Evolutionary conservation across 2,888 invertebrate genomes (phyloP).

Genomic region (Mesochorus sp.): DNA sequence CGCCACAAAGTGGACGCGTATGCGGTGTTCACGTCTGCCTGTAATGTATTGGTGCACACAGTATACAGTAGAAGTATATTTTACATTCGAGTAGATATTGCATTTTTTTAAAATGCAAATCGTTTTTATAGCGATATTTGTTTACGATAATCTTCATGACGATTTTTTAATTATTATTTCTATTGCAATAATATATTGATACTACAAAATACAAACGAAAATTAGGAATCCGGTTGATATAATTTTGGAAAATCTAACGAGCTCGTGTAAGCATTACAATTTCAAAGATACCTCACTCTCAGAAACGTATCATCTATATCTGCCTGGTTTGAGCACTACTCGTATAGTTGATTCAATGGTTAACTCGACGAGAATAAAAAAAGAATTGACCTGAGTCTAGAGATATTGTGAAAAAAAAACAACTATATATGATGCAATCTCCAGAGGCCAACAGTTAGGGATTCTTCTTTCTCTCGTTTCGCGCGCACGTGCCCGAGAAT

Average conservation of each 20-base stretch:
- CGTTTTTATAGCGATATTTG: too few species aligned
- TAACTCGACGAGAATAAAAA: neutral
- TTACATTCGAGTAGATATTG: neutral
- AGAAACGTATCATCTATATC: too few species aligned
- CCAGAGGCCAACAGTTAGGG: constrained; percentile 4
- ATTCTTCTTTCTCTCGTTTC: constrained; percentile 12
- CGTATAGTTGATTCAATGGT: neutral
- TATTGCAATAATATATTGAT: too few species aligned
- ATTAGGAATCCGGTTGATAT: too few species aligned
- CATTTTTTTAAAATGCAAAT: too few species aligned
- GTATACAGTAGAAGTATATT: neutral
- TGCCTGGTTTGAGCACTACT: neutral
- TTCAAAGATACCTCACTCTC: too few species aligned
- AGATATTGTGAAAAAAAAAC: neutral
- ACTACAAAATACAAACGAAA: too few species aligned
- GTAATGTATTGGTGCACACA: neutral
- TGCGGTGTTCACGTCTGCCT: constrained; percentile 13
- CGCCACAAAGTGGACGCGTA: constrained; percentile 23
- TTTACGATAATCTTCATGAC: too few species aligned
- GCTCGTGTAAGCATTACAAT: too few species aligned
- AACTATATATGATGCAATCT: neutral
- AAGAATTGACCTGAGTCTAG: too few species aligned
- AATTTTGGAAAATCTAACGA: too few species aligned
- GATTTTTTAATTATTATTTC: too few species aligned
- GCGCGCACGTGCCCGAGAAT: constrained; percentile 45